Percentiles rank a stretch among this genome's conserved stretches.
Conservation (phyloP, 2,888 invertebrate genomes). For the Agelastica alni region DNA sequence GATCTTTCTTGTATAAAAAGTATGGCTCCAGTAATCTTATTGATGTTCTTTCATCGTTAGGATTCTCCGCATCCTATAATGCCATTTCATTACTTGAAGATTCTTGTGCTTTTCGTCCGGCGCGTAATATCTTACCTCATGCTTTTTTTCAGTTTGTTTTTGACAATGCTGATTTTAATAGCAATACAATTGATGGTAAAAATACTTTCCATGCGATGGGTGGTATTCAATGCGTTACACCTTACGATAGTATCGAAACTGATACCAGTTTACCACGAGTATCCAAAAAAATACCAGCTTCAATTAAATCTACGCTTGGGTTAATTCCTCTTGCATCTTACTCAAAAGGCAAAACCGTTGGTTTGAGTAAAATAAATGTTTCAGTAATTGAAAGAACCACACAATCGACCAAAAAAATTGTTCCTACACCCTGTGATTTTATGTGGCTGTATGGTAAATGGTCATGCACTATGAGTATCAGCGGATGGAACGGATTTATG, state of each 20-base stretch:
- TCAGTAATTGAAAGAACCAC: background rate
- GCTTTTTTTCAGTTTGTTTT: background rate
- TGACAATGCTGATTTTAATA: too few species aligned
- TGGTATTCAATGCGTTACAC: slow-evolving; percentile 8
- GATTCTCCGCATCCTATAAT: background rate
- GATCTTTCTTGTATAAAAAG: too few species aligned
- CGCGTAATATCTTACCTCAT: background rate
- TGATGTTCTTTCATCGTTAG: too few species aligned
- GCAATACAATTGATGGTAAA: slow-evolving; percentile 3
- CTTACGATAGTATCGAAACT: background rate
- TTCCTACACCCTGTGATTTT: background rate
- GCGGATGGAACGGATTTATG: slow-evolving; percentile 16
- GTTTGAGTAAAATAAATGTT: background rate
- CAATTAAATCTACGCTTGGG: background rate
- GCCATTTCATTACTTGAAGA: background rate
- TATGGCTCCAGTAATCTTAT: background rate
- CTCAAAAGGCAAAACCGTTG: background rate
- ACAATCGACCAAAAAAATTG: background rate
- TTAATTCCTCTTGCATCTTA: background rate
- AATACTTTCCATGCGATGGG: slow-evolving; percentile 11
- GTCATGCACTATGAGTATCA: slow-evolving; percentile 5
- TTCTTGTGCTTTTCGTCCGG: background rate
- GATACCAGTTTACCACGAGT: background rate
- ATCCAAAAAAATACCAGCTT: background rate
- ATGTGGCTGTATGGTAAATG: slow-evolving; percentile 20